Percentiles rank a stretch among this genome's conserved stretches.
Evolutionary conservation across 2,888 invertebrate species (phyloP).

Genomic region (Latrodectus hesperus): DNA sequence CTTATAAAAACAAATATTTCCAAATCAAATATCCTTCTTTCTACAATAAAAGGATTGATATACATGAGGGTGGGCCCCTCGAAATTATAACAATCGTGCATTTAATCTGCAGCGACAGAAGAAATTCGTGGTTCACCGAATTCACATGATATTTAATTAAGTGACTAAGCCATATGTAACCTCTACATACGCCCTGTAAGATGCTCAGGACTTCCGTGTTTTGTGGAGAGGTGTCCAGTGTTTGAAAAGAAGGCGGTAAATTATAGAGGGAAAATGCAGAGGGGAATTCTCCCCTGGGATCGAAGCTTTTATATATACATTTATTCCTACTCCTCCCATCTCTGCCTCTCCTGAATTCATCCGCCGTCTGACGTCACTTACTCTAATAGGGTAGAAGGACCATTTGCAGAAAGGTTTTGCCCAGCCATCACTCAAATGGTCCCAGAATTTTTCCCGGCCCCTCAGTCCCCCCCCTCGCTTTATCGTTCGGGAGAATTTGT

Average conservation of each 20-base stretch:
- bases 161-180: conserved; percentile 46
- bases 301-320: neutral
- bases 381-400: conserved; percentile 51
- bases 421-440: conserved; percentile 31
- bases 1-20: too few relatives aligned
- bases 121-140: too few relatives aligned
- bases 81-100: too few relatives aligned
- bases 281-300: conserved; percentile 31
- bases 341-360: conserved; percentile 35
- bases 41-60: too few relatives aligned
- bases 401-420: conserved; percentile 43
- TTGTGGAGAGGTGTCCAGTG: conserved; percentile 10
- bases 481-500: neutral
- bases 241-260: conserved; percentile 31
- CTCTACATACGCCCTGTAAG: neutral
- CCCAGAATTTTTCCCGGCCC: conserved; percentile 3
- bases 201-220: neutral
- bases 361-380: conserved; percentile 44
- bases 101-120: too few relatives aligned
- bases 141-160: conserved; percentile 37
- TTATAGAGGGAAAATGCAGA: conserved; percentile 35
- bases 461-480: neutral
- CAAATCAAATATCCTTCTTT: too few relatives aligned
- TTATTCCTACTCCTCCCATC: neutral
- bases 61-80: too few relatives aligned